These are phyloP conservation scores for Fulmarus glacialis DNA, from an alignment of 2,113 vertebrate species.

Conservation along the genomic window DNA sequence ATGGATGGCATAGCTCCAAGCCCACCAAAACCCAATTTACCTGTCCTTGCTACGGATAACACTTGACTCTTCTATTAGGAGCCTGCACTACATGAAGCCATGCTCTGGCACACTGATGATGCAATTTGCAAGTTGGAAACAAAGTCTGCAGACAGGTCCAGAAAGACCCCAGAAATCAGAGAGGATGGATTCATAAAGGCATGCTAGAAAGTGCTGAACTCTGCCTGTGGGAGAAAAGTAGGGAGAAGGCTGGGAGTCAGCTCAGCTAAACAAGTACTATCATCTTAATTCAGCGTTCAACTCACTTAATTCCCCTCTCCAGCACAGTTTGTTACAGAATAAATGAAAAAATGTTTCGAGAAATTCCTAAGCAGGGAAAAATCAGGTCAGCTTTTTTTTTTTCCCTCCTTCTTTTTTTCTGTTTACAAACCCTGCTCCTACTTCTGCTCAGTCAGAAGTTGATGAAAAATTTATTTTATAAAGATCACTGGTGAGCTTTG, in stretches of 20 bases:
- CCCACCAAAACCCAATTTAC: background rate
- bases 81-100: background rate
- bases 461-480: background rate
- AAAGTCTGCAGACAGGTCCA: background rate
- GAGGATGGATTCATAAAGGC: background rate
- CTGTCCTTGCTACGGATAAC: background rate
- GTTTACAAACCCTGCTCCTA: background rate
- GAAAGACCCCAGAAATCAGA: background rate
- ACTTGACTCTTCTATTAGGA: background rate
- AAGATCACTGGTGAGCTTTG: background rate
- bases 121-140: background rate
- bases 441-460: background rate
- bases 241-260: background rate
- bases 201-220: background rate
- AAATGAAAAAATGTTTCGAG: background rate
- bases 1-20: background rate
- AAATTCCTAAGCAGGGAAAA: background rate
- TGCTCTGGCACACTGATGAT: background rate
- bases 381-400: background rate
- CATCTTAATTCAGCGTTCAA: background rate
- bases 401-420: background rate
- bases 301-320: background rate
- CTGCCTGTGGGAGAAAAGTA: background rate
- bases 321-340: background rate
- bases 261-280: background rate